A percentile compares a stretch with the other conserved stretches of the same genome.
These are phyloP conservation scores for Mormyrops boulengeri DNA, from an alignment of 2,797 vertebrate genomes.

Conservation along the genomic window DNA sequence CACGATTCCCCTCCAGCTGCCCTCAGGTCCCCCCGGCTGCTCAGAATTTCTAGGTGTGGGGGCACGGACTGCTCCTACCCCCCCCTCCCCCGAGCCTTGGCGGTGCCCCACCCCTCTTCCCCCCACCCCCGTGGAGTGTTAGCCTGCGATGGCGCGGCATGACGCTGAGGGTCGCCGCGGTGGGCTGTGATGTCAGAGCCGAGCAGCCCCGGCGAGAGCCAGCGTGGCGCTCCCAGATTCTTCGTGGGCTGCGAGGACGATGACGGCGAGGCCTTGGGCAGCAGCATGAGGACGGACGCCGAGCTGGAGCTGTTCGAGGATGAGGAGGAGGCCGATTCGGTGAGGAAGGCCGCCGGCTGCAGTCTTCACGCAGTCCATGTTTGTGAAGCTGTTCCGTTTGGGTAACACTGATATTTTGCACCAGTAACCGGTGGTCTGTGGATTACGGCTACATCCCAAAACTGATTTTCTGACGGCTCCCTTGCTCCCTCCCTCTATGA, in stretches of 20 bases:
- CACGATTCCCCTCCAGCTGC: not conserved
- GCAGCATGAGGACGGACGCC: conserved; percentile 81
- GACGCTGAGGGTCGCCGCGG: conserved; percentile 69
- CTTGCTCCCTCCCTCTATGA: not conserved
- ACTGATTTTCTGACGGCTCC: not conserved
- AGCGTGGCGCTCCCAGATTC: conserved; percentile 83
- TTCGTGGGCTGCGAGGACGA: conserved; percentile 96
- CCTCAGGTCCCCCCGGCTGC: not conserved
- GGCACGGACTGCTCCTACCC: not conserved
- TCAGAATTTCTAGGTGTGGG: not conserved
- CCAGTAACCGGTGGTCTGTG: not conserved
- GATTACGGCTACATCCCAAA: not conserved
- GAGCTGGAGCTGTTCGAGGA: conserved; percentile 90
- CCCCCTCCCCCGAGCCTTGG: conserved; percentile 20
- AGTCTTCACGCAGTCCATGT: not conserved
- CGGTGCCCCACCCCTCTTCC: conserved; percentile 24
- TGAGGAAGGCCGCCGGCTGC: conserved; percentile 37
- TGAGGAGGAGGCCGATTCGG: conserved; percentile 78
- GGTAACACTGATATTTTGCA: not conserved
- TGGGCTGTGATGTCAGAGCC: conserved; percentile 89
- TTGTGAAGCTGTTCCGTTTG: not conserved
- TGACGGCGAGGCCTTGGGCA: conserved; percentile 77
- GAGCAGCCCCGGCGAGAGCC: conserved; percentile 81
- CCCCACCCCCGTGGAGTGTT: conserved; percentile 45
- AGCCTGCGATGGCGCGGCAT: conserved; percentile 66